Base-by-base conservation (phyloP, 2,113 vertebrate genomes). In the Hydropotes inermis region DNA sequence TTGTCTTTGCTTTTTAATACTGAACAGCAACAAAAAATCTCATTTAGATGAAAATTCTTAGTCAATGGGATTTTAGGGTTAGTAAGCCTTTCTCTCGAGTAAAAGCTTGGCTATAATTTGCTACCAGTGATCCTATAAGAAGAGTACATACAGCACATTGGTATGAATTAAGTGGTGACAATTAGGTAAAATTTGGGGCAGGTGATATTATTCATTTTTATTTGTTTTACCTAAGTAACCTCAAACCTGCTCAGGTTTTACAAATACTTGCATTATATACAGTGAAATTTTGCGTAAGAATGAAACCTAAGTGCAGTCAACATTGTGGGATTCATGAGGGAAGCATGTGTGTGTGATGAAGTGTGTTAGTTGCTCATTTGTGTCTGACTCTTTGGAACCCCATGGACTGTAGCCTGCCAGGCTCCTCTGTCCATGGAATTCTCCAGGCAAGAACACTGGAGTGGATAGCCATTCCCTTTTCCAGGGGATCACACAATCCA, bases 1-100 rank as follows among this genome's bases (percentile, higher is more conserved):
- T 21, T 92, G 84, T 25, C 52, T 84, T 96, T 96, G 13, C 14
- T 93, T 93, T 86, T 45, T 92, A 96, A 47, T 50, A 52, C 39
- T 54, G 16, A 83, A 52, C 23, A 23, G 58, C 87, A 89, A 30
- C 8, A 47, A 23, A 74, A 91, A 74, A 19, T 9, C 21, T 84
- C 16, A 30, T 83, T 91, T 89, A 78, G 92, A 76, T 14, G 87
- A 87, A 86, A 95, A n/a, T 1, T 89, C 23, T 93, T 33, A 74
- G 14, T 33, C 3, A 82, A 17, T 78, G 16, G 19, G 85, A 54
- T 55, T 64, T 97, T 17, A 55, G 39, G 1, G 13, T 0, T 81
- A 85, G 74, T n/a, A 85, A 74, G 6, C 17, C 81, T 85, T 81
- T 88, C 43, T 79, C 3, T 43, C 39, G 7, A 89, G 60, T 88